phyloP scores from a whole-genome alignment of 2,888 invertebrate genomes.

The Himalopsyche anomala region DNA sequence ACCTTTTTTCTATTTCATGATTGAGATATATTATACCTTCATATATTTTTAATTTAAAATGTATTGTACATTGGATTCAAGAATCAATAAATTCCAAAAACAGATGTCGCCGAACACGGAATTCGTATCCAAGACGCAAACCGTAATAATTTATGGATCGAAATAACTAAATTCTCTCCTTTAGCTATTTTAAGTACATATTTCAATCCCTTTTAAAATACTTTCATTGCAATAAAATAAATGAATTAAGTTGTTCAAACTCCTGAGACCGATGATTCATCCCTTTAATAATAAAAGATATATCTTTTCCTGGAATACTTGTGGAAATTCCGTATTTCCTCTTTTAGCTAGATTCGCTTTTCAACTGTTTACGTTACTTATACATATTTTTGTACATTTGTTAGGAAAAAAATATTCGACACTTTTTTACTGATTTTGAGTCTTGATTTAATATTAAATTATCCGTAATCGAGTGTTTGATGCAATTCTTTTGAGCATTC shows the following conservation, averaged over 20 bases:
- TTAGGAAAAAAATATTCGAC: no score
- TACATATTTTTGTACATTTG: no score
- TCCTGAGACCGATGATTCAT: neutral
- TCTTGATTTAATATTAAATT: no score
- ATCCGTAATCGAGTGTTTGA: no score
- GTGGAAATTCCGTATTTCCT: no score
- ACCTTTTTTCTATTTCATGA: neutral
- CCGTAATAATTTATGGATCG: slow-evolving; percentile 8
- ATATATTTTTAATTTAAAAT: no score
- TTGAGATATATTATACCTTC: neutral
- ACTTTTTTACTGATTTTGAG: no score
- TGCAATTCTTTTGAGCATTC: no score
- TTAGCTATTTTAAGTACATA: neutral
- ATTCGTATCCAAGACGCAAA: slow-evolving; percentile 15
- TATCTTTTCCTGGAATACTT: neutral
- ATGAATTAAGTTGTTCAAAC: slow-evolving; percentile 26
- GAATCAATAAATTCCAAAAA: slow-evolving; percentile 2
- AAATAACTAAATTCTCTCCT: neutral
- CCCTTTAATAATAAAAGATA: neutral
- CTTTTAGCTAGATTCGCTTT: no score
- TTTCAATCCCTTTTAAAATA: slow-evolving; percentile 6
- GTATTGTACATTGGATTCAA: neutral
- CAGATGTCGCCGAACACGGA: neutral
- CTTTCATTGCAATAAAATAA: neutral
- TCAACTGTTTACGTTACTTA: no score